Evolutionary conservation across 2,888 invertebrate genomes (phyloP), one percentile per base, ranked within the genome.

Genomic region (Argyresthia albistria): DNA sequence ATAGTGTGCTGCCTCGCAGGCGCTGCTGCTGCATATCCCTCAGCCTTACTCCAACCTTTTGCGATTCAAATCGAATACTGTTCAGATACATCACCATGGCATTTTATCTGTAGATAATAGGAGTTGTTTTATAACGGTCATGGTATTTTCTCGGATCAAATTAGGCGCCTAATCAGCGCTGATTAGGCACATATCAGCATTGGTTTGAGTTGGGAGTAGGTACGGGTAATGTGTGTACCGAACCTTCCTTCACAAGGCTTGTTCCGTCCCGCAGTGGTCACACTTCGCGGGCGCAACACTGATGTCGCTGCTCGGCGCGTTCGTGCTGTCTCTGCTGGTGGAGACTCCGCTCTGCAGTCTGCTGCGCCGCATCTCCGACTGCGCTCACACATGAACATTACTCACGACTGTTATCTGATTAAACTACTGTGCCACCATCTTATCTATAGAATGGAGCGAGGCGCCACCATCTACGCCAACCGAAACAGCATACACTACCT

Each of bases 341-440:
- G 91, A 91, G 73, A 90, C 90, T 67, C 91, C 91, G 0, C 76
- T 88, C 61, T 89, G 89, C 60, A 88, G 89, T 16, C 63, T 91
- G 12, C 67, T 90, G 7, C 69, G 89, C 51, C 70, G 89, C 14
- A 69, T 89, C 12, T 88, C 89, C 1, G 79, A 86, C 56, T 74
- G 71, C 52, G 76, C 76, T 9, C 10, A 25, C 25, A 25, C 2
- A 6, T 25, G 25, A 25, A 25, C 25, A 25, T 6, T 25, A 25
- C 25, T 25, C 12, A 80, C 87, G 1, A 61, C 77, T 0, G 35
- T 82, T 4, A 59, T 83, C 8, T 89, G 0, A 65, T 89, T 46
- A n/a, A n/a, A n/a, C n/a, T n/a, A n/a, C n/a, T n/a, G n/a, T n/a
- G n/a, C n/a, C n/a, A n/a, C n/a, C n/a, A n/a, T n/a, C n/a, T n/a